Evolutionary conservation across 2,797 vertebrate species (phyloP).

Genomic region (Perodicticus potto): DNA sequence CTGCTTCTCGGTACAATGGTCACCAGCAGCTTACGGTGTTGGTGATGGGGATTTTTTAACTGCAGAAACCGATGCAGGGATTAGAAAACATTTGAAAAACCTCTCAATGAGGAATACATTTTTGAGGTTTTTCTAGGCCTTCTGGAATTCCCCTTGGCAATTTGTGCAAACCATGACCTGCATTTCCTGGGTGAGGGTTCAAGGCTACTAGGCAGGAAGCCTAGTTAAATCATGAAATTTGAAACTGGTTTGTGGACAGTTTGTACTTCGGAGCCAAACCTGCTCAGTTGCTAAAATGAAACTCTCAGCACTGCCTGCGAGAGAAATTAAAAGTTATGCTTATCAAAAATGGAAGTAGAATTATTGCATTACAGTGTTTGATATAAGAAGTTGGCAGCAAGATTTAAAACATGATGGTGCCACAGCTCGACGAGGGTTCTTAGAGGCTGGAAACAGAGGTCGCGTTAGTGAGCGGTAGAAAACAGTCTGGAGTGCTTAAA

Average conservation of each 20-base stretch:
- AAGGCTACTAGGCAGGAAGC: conserved; percentile 44
- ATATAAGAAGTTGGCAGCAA: background rate
- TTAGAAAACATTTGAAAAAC: conserved; percentile 30
- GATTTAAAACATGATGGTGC: conserved; percentile 3
- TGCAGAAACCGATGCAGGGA: conserved; percentile 8
- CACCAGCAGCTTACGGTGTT: background rate
- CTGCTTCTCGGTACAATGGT: background rate
- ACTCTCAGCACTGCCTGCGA: background rate
- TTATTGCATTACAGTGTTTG: background rate
- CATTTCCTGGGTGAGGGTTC: conserved; percentile 74
- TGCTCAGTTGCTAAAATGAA: conserved; percentile 34
- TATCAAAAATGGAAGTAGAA: background rate
- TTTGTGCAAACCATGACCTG: background rate
- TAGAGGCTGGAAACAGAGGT: background rate
- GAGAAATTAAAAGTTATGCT: conserved; percentile 11
- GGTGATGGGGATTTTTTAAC: conserved; percentile 14
- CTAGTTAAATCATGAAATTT: background rate
- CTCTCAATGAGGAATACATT: conserved; percentile 12
- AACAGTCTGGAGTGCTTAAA: background rate
- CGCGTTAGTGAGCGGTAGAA: background rate
- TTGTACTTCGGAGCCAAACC: conserved; percentile 52
- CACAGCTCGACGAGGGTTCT: background rate
- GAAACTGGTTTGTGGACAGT: conserved; percentile 44
- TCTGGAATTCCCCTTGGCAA: conserved; percentile 66
- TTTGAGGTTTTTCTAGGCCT: conserved; percentile 38